Evolutionary conservation across 2,888 invertebrate species (phyloP).

Genomic region (Subacronicta megacephala): DNA sequence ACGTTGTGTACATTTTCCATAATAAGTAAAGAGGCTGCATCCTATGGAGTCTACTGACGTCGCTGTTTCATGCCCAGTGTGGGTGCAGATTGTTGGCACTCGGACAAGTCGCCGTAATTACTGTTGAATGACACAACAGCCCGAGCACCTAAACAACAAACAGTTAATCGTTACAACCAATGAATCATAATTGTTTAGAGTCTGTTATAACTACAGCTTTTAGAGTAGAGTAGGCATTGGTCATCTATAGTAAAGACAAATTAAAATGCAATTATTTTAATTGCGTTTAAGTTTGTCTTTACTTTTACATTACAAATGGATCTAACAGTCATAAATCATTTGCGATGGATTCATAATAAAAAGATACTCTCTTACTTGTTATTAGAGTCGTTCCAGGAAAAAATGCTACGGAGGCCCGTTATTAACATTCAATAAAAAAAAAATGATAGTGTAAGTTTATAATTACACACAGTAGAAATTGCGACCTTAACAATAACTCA

Average conservation of each 20-base stretch:
- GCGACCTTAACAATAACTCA: too few relatives aligned
- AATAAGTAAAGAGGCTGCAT: slow-evolving; percentile 18
- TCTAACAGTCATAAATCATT: too few relatives aligned
- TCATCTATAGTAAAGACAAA: not conserved
- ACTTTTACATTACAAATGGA: too few relatives aligned
- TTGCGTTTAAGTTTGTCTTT: too few relatives aligned
- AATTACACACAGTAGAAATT: too few relatives aligned
- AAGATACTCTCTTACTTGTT: too few relatives aligned
- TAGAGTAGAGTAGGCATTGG: slow-evolving; percentile 16
- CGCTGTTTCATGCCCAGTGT: slow-evolving; percentile 55
- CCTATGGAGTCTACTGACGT: slow-evolving; percentile 12
- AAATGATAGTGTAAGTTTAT: too few relatives aligned
- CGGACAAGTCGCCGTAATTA: slow-evolving; percentile 67
- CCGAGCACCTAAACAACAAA: slow-evolving; percentile 56
- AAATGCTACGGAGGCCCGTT: too few relatives aligned
- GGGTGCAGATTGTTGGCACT: slow-evolving; percentile 69
- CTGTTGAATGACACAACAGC: slow-evolving; percentile 62
- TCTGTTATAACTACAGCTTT: slow-evolving; percentile 31
- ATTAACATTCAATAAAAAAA: too few relatives aligned
- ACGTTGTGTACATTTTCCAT: slow-evolving; percentile 26
- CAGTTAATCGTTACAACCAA: slow-evolving; percentile 48
- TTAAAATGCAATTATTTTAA: too few relatives aligned
- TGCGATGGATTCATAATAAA: too few relatives aligned
- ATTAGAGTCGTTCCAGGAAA: too few relatives aligned
- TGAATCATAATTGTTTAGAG: slow-evolving; percentile 53